These are phyloP conservation scores for Ahaetulla prasina DNA, from an alignment of 2,113 vertebrate genomes.

Conservation along the genomic window DNA sequence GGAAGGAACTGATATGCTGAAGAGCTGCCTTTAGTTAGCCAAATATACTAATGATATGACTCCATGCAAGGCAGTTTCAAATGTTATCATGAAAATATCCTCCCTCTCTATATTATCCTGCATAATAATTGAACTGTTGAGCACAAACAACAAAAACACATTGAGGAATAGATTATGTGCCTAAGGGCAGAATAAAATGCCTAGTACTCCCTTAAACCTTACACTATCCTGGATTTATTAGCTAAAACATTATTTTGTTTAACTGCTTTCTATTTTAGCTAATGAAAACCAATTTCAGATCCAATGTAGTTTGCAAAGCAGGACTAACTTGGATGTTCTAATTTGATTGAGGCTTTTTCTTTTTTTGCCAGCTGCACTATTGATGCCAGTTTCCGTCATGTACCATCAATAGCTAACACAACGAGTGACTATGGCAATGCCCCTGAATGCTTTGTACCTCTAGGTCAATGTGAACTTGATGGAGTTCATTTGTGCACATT, in stretches of 20 bases:
- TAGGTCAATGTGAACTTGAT: constrained; percentile 12
- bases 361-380: constrained; percentile 41
- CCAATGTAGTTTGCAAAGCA: constrained; percentile 13
- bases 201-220: not conserved
- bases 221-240: not conserved
- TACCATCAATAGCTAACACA: constrained; percentile 35
- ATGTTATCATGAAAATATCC: not conserved
- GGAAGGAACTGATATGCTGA: not conserved
- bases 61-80: not conserved
- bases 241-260: constrained; percentile 2
- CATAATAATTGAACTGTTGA: not conserved
- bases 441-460: constrained; percentile 8
- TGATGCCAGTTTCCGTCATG: constrained; percentile 33
- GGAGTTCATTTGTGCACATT: not conserved
- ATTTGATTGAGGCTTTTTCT: constrained; percentile 12
- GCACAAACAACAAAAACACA: not conserved
- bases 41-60: not conserved
- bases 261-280: constrained; percentile 29
- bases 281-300: constrained; percentile 48
- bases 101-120: not conserved
- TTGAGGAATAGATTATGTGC: not conserved
- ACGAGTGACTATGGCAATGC: not conserved
- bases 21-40: not conserved
- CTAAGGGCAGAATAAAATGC: not conserved
- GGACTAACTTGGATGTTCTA: constrained; percentile 19